Evolutionary conservation across 1,140 invertebrate genomes (phyloP).

Genomic region (Vanessa tameamea): DNA sequence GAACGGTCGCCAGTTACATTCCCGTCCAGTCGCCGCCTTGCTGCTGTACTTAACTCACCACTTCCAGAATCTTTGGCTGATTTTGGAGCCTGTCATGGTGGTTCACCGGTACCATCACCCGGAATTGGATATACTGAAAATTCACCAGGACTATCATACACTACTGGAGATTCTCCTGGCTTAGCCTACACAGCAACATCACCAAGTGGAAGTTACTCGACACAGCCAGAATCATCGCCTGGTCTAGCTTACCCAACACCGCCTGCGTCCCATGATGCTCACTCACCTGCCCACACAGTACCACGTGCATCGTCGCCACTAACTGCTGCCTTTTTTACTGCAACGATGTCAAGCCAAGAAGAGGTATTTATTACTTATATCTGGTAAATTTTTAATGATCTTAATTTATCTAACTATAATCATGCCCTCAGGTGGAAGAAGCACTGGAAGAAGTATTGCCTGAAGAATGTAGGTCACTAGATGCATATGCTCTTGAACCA

Average conservation of each 20-base stretch:
- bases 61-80: conserved; percentile 89
- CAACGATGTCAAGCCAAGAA: conserved; percentile 91
- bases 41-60: conserved; percentile 87
- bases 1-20: conserved; percentile 83
- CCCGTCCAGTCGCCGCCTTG: conserved; percentile 86
- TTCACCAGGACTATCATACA: conserved; percentile 70
- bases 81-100: conserved; percentile 87
- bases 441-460: conserved; percentile 90
- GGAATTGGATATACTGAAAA: conserved; percentile 67
- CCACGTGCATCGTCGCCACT: conserved; percentile 81
- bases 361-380: conserved; percentile 70
- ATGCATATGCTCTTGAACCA: conserved; percentile 84
- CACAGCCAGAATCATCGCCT: conserved; percentile 85
- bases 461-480: conserved; percentile 85
- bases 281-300: conserved; percentile 81
- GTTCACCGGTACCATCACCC: conserved; percentile 79
- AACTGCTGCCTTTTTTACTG: conserved; percentile 91
- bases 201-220: conserved; percentile 74
- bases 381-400: not conserved
- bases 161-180: conserved; percentile 69
- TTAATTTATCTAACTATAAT: conserved; percentile 15
- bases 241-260: conserved; percentile 91
- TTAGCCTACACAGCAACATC: conserved; percentile 78
- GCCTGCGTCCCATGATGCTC: conserved; percentile 90
- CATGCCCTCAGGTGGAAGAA: conserved; percentile 84